A percentile compares a stretch with the other conserved stretches of the same genome.
Evolutionary conservation across 2,888 invertebrate genomes (phyloP).

Genomic region (Apamea monoglypha): DNA sequence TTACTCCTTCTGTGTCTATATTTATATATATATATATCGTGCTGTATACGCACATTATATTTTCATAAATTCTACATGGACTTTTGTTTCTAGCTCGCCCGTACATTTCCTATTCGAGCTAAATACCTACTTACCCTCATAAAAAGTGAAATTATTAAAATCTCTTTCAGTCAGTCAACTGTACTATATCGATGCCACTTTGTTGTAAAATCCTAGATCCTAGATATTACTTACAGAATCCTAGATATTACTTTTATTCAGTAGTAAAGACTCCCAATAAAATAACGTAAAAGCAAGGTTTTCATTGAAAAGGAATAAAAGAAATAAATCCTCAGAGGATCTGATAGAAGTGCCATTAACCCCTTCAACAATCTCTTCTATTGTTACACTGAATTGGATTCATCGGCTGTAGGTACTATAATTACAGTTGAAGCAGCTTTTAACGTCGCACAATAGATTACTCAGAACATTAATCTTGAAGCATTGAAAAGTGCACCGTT

Average conservation of each 20-base stretch:
- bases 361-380: constrained; percentile 53
- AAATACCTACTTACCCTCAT: too few species aligned
- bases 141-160: neutral
- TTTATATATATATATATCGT: too few species aligned
- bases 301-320: constrained; percentile 34
- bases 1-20: too few species aligned
- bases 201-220: neutral
- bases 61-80: too few species aligned
- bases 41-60: too few species aligned
- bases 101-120: too few species aligned
- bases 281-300: constrained; percentile 13
- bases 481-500: constrained; percentile 67
- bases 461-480: constrained; percentile 70
- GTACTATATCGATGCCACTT: neutral
- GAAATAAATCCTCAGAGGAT: constrained; percentile 41
- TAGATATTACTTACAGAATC: too few species aligned
- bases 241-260: neutral
- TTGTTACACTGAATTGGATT: constrained; percentile 60
- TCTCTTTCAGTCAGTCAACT: neutral
- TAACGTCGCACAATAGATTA: constrained; percentile 63
- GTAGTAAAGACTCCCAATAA: neutral
- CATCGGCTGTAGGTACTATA: constrained; percentile 52
- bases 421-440: constrained; percentile 65
- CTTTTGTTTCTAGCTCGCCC: too few species aligned
- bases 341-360: constrained; percentile 50